phyloP scores from a whole-genome alignment of 2,113 vertebrate species.

The Sapayoa aenigma region DNA sequence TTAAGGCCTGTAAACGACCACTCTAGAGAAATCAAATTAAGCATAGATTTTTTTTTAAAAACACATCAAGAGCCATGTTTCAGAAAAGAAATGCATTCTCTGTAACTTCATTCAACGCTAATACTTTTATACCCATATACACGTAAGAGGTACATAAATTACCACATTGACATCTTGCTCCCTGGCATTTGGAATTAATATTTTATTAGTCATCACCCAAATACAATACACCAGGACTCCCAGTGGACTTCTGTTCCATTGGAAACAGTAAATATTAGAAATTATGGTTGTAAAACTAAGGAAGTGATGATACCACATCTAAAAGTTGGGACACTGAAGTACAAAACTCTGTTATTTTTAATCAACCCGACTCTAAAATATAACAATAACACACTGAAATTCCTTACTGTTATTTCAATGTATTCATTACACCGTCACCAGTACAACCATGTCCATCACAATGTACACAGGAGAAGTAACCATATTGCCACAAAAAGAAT shows the following conservation, averaged over 20 bases:
- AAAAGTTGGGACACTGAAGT: neutral
- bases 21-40: neutral
- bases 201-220: neutral
- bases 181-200: neutral
- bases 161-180: neutral
- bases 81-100: neutral
- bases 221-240: neutral
- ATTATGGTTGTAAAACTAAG: neutral
- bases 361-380: neutral
- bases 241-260: neutral
- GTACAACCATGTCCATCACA: neutral
- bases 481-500: neutral
- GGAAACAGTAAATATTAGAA: neutral
- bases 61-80: neutral
- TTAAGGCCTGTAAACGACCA: neutral
- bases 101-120: neutral
- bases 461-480: neutral
- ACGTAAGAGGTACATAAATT: neutral
- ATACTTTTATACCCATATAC: neutral
- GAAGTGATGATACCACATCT: neutral
- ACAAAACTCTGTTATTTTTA: neutral
- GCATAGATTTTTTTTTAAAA: neutral
- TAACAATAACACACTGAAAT: neutral
- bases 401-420: neutral
- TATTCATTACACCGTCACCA: neutral